Base-by-base conservation (phyloP, 2,888 invertebrate genomes). In the Caenorhabditis drosophilae region DNA sequence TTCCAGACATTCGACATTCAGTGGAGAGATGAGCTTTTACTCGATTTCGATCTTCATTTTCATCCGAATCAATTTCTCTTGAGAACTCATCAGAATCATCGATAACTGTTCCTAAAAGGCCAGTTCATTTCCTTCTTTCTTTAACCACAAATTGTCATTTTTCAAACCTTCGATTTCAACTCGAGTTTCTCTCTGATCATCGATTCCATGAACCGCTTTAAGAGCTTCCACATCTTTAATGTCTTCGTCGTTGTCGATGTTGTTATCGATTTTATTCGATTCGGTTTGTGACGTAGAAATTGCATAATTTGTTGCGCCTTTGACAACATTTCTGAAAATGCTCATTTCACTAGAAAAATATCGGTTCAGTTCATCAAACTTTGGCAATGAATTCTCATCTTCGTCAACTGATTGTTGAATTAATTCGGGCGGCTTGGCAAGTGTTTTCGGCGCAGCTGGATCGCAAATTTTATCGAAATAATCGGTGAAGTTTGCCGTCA, bases 381-480 rank as follows among this genome's bases (percentile, higher is more conserved):
- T 48, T 35, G 31, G 35, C 16, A 4, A 9, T 22, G 15, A 22
- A 15, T 6, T 22, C 18, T 4, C 18, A 23, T 26, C 16, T 12
- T 49, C 53, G 25, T 53, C 52, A 15, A 62, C 50, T 36, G 31
- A 56, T 23, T 62, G 56, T 20, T 50, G 46, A 6, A 55, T 47
- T 27, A 61, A 27, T 36, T 62, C 56, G 2, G 54, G 27, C 1
- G 59, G 53, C 9, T 51, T 51, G 15, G 23, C n/a, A 11, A 63
- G 45, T 1, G 47, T 18, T 45, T 69, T 56, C n/a, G 70, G 61
- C 11, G 58, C 58, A 12, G 55, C 20, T 7, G 69, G 62, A 48
- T 62, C 62, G 34, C 66, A 61, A 6, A 58, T 63, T 56, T 81
- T 83, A 59, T 83, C 82, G 35, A 78, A 83, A 52, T 83, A 83